Conservation (phyloP, 1,140 invertebrate genomes). For the Triops longicaudatus region DNA sequence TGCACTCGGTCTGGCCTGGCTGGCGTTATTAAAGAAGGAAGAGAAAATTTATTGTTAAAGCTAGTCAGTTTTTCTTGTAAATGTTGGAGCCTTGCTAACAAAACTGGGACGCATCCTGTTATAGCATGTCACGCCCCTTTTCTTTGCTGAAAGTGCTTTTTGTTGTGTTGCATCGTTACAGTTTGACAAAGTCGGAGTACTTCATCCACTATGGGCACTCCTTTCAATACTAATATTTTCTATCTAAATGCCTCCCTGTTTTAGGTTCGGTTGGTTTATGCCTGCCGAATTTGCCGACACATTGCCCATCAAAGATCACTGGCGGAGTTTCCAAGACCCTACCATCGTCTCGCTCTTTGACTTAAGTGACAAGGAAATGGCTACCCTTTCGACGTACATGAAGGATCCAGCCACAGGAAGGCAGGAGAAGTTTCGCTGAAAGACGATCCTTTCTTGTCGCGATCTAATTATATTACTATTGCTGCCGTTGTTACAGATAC, state of each 20-base stretch:
- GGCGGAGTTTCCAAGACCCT: slow-evolving; percentile 43
- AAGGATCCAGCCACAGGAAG: slow-evolving; percentile 30
- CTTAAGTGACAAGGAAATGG: slow-evolving; percentile 35
- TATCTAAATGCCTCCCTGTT: slow-evolving; percentile 23
- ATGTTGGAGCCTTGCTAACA: not conserved
- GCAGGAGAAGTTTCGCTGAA: slow-evolving; percentile 22
- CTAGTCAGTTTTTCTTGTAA: not conserved
- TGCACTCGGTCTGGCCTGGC: not conserved
- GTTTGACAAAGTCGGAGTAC: not conserved
- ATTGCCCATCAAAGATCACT: slow-evolving; percentile 39
- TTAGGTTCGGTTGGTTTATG: slow-evolving; percentile 63
- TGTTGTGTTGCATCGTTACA: not conserved
- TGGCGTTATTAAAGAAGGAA: not conserved
- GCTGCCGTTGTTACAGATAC: slow-evolving; percentile 36
- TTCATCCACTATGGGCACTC: not conserved
- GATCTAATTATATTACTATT: not conserved
- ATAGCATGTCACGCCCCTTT: too few species aligned
- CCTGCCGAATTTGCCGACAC: slow-evolving; percentile 37
- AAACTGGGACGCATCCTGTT: too few species aligned
- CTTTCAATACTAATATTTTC: too few species aligned
- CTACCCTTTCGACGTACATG: slow-evolving; percentile 28
- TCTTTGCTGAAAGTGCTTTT: not conserved
- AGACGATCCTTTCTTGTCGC: not conserved
- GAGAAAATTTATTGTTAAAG: not conserved
- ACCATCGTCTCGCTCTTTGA: slow-evolving; percentile 43